These are phyloP conservation scores for Ethmia dodecea DNA, from an alignment of 2,888 invertebrate species.

Conservation along the genomic window DNA sequence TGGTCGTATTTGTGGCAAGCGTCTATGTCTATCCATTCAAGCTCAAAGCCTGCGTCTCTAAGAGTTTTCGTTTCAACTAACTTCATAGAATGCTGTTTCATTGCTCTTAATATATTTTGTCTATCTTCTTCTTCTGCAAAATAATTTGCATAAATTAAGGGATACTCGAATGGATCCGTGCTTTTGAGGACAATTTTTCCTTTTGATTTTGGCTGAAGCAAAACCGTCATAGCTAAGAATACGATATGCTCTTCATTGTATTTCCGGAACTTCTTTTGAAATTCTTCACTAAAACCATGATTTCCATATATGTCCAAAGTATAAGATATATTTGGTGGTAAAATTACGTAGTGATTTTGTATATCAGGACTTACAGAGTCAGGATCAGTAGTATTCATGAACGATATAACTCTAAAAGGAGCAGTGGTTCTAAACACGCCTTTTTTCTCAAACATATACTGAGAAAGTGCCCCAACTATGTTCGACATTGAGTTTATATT, in stretches of 20 bases:
- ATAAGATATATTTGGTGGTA: constrained; percentile 15
- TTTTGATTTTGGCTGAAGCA: constrained; percentile 82
- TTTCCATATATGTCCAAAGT: constrained; percentile 33
- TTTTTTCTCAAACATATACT: constrained; percentile 59
- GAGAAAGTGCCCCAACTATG: constrained; percentile 39
- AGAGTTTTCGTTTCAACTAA: constrained; percentile 41
- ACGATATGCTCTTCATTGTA: constrained; percentile 38
- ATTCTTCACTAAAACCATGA: constrained; percentile 37
- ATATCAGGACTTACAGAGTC: constrained; percentile 40
- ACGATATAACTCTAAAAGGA: constrained; percentile 45
- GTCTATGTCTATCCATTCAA: constrained; percentile 45
- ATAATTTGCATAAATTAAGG: constrained; percentile 80
- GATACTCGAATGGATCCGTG: constrained; percentile 81
- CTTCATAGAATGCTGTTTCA: constrained; percentile 33
- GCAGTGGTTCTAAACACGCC: constrained; percentile 66
- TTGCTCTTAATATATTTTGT: constrained; percentile 33
- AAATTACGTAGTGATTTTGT: constrained; percentile 42
- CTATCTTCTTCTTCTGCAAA: constrained; percentile 76
- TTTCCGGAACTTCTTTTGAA: constrained; percentile 29
- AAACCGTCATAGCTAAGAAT: constrained; percentile 70
- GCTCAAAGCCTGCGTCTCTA: constrained; percentile 34
- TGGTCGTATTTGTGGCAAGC: constrained; percentile 36
- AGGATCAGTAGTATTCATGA: constrained; percentile 46
- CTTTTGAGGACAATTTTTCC: constrained; percentile 82
- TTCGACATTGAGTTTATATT: constrained; percentile 30